Base-by-base conservation (phyloP, 2,888 invertebrate species). In the Macrophya annulata region DNA sequence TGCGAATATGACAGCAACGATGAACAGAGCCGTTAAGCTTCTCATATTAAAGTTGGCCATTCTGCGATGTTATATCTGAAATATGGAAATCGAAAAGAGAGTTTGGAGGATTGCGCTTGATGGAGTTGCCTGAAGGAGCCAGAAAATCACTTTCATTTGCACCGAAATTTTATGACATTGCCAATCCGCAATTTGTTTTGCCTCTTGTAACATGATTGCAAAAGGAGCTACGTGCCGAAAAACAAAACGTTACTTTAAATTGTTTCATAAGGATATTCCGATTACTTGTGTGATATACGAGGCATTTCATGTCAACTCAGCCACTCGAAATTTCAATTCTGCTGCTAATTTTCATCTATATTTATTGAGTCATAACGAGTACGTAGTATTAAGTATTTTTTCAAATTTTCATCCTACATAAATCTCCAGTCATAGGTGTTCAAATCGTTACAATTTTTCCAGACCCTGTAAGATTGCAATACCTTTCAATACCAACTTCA, bases 1-100 rank as follows among this genome's bases (percentile, higher is more conserved):
- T 74, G 45, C 74, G 3, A 25, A 21, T 48, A 74, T 21, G 6
- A 74, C 21, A 12, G 74, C 74, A 25, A 45, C 48, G 74, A 74
- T 4, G 45, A 74, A 25, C 3, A 74, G 74, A 25, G 48, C n/a
- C 48, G 43, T 48, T 6, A 74, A 31, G 45, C 48, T 45, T 9
- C 21, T 74, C 9, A 9, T 21, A 21, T 15, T 21, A 6, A 45
- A 21, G 48, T 45, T 45, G 21, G 74, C 74, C 74, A 74, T 74
- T 74, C 21, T 25, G 43, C 12, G 74, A 45, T 48, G 21, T 48
- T 12, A 48, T 9, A 21, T 48, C 45, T 74, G 12, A 25, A 74
- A 74, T 4, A 25, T 25, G 1, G 2, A 48, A 74, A n/a, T 71
- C 15, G 5, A 15, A 74, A 74, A 43, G 3, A 31, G 43, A 48